Evolutionary conservation across 2,888 invertebrate species (phyloP).

Genomic region (Baronia brevicornis): DNA sequence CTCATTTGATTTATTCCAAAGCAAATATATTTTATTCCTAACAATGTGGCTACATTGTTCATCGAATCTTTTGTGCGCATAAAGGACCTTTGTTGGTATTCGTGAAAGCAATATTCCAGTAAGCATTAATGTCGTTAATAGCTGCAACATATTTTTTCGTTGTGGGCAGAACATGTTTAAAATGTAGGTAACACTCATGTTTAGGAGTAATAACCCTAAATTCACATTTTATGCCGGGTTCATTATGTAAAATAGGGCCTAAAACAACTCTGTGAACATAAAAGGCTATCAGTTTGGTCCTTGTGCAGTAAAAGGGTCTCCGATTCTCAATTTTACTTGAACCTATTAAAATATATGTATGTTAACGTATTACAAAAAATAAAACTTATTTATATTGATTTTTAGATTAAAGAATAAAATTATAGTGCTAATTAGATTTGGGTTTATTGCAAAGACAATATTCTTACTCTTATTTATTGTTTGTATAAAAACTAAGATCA

Average conservation of each 20-base stretch:
- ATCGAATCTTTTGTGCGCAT: slow-evolving; percentile 21
- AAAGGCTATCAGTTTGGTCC: slow-evolving; percentile 48
- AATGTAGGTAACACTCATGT: slow-evolving; percentile 29
- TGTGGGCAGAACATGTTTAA: slow-evolving; percentile 22
- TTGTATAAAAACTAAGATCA: too few species aligned
- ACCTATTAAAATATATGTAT: neutral
- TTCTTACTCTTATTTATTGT: too few species aligned
- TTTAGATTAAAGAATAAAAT: too few species aligned
- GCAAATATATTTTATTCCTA: slow-evolving; percentile 16
- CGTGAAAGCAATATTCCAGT: slow-evolving; percentile 18
- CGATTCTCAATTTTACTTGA: slow-evolving; percentile 15
- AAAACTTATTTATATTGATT: too few species aligned
- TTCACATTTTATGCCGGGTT: slow-evolving; percentile 40
- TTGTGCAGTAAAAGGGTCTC: slow-evolving; percentile 33
- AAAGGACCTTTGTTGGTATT: slow-evolving; percentile 20
- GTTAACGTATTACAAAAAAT: too few species aligned
- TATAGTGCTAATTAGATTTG: too few species aligned
- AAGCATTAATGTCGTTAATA: slow-evolving; percentile 20
- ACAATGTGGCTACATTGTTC: slow-evolving; percentile 20
- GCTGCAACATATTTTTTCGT: slow-evolving; percentile 18
- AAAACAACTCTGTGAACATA: slow-evolving; percentile 57
- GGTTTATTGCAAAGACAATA: too few species aligned
- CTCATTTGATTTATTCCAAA: neutral
- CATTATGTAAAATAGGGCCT: slow-evolving; percentile 60
- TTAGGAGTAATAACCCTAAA: slow-evolving; percentile 32